Conservation (phyloP, 2,888 invertebrate genomes). For the Drosophila meridiana region DNA sequence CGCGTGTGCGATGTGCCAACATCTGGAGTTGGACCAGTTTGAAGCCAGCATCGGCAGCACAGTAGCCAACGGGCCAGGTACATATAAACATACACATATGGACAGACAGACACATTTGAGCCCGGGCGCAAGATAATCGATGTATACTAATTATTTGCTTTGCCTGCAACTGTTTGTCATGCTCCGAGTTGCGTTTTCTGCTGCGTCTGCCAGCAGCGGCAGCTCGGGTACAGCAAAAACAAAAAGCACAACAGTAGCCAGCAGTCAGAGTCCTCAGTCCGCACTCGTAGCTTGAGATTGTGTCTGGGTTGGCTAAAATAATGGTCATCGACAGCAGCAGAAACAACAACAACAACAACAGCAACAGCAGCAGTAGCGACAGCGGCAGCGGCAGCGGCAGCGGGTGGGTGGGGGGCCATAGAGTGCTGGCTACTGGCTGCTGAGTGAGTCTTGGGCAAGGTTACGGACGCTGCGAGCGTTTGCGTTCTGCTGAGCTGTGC, state of each 20-base stretch:
- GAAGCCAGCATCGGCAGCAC: conserved; percentile 50
- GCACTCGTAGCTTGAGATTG: conserved; percentile 20
- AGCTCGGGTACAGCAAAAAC: conserved; percentile 73
- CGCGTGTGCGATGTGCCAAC: conserved; percentile 77
- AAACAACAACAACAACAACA: conserved; percentile 37
- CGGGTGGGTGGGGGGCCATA: conserved; percentile 4
- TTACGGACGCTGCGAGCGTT: conserved; percentile 60
- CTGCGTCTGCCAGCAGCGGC: background rate
- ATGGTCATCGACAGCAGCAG: conserved; percentile 71
- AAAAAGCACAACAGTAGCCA: conserved; percentile 68
- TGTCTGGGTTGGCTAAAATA: conserved; percentile 62
- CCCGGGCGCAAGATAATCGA: conserved; percentile 75
- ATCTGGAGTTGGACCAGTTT: conserved; percentile 77
- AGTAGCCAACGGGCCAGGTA: conserved; percentile 66
- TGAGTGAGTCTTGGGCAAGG: conserved; percentile 71
- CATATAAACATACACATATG: conserved; percentile 30
- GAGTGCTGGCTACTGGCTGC: background rate
- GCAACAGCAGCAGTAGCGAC: conserved; percentile 11
- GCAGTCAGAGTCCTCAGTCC: conserved; percentile 15
- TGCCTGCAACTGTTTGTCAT: conserved; percentile 81
- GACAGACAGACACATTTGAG: conserved; percentile 41
- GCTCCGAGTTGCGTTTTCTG: conserved; percentile 45
- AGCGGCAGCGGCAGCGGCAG: conserved; percentile 23
- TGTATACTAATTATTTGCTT: conserved; percentile 81
- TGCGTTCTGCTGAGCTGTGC: conserved; percentile 8